These are phyloP conservation scores for Phrynosoma blainvillii DNA, from an alignment of 2,113 vertebrate species.

Conservation along the genomic window DNA sequence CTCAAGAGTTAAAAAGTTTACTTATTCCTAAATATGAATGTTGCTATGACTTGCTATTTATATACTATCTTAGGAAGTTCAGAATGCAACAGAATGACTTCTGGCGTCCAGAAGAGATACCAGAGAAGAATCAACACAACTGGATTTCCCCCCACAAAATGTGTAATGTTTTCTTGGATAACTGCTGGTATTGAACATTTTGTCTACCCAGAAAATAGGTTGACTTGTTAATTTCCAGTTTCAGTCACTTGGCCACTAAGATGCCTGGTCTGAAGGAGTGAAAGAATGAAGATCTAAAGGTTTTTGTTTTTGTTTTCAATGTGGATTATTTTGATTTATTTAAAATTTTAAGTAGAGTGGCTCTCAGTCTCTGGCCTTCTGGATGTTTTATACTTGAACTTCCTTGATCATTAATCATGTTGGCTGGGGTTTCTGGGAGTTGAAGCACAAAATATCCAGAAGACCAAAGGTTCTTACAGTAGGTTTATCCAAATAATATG, in stretches of 20 bases:
- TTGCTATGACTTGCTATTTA: neutral
- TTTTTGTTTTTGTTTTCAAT: neutral
- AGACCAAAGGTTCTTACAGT: neutral
- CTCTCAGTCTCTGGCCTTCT: too few species aligned
- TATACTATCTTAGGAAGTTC: neutral
- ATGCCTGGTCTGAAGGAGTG: neutral
- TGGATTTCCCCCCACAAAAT: slow-evolving; percentile 1
- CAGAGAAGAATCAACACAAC: neutral
- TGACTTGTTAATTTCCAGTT: neutral
- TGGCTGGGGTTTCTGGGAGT: too few species aligned
- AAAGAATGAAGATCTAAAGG: neutral
- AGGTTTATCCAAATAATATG: neutral
- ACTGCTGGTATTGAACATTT: neutral
- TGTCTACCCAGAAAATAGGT: neutral
- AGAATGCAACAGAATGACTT: neutral
- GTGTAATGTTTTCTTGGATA: neutral
- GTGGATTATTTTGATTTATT: neutral
- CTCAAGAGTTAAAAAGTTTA: neutral
- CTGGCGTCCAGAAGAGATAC: neutral
- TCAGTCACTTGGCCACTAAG: neutral
- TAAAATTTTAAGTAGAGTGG: neutral
- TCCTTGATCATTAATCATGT: too few species aligned
- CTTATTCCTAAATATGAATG: neutral
- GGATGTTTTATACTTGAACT: too few species aligned
- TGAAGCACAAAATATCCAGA: too few species aligned